Base-by-base conservation (phyloP, 2,113 vertebrate genomes). In the Corythaixoides concolor region DNA sequence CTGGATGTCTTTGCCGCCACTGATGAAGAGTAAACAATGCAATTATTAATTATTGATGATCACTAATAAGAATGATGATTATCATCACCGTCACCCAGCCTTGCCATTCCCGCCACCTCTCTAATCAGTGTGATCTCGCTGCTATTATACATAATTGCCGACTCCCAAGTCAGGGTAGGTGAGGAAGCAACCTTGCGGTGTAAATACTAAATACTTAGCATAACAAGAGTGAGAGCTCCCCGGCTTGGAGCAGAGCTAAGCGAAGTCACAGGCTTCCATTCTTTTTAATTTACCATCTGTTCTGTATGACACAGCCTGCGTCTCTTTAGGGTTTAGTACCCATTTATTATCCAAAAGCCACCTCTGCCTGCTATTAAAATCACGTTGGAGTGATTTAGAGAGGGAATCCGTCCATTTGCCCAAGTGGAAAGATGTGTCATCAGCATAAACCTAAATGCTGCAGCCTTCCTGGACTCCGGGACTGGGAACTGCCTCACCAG, bases 271-370 rank as follows among this genome's bases (percentile, higher is more conserved):
- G 88, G 85, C 90, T 97, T 97, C 91, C 95, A 97, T 97, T 96
- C 95, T 97, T 97, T 97, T 93, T 96, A 97, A 95, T 97, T 97
- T 97, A 96, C 97, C 97, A 98, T 98, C 97, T 98, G 97, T 97
- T 98, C 94, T 90, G 88, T 97, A 97, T 96, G 97, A 96, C 93
- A 96, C 77, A 97, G 95, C 83, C 94, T 94, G 81, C 84, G 76
- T 97, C 95, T 97, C 97, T 98, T 98, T 97, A 97, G 98, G 95
- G 96, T 98, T 98, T 98, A 96, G 96, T 97, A 93, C 67, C 95
- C 97, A 96, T 97, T 97, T 98, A 94, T 98, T 98, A 98, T 97
- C 97, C 91, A 98, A 98, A 94, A 97, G 82, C 90, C 80, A 97
- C 92, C 97, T 97, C 89, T 98, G 95, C 96, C 93, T 97, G 92